Evolutionary conservation across 2,888 invertebrate genomes (phyloP).

Genomic region (Drosophila prostipennis): DNA sequence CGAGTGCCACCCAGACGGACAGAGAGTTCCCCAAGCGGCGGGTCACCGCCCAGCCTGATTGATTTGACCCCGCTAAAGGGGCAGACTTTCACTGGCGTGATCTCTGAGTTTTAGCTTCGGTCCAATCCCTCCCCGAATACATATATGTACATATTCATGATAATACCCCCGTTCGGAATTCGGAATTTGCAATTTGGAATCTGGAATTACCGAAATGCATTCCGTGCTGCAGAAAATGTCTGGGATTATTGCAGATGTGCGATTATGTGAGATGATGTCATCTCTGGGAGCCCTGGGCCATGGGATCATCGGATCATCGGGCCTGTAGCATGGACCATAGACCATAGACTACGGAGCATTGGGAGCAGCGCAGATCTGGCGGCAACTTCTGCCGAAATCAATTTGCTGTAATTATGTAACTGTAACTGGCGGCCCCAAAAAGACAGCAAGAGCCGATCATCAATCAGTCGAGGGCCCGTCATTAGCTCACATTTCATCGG

Average conservation of each 20-base stretch:
- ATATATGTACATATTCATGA: constrained; percentile 53
- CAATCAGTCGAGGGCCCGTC: constrained; percentile 39
- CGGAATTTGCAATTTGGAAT: constrained; percentile 51
- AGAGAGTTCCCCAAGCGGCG: constrained; percentile 25
- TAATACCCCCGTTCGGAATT: constrained; percentile 63
- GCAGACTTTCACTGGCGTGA: constrained; percentile 60
- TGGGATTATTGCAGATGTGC: constrained; percentile 25
- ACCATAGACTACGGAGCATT: constrained; percentile 33
- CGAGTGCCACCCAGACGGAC: constrained; percentile 43
- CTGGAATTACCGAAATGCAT: constrained; percentile 75
- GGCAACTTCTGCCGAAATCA: constrained; percentile 65
- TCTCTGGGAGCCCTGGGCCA: constrained; percentile 26
- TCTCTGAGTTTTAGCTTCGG: constrained; percentile 38
- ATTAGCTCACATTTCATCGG: constrained; percentile 33
- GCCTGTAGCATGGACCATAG: background rate
- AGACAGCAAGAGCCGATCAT: constrained; percentile 23
- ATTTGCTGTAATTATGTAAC: constrained; percentile 76
- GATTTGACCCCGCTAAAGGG: constrained; percentile 65
- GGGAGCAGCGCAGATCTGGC: constrained; percentile 62
- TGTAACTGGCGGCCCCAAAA: constrained; percentile 54
- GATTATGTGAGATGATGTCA: constrained; percentile 28
- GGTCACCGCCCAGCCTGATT: constrained; percentile 76
- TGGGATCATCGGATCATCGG: constrained; percentile 35
- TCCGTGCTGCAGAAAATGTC: constrained; percentile 60
- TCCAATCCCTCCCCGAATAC: constrained; percentile 22